Evolutionary conservation across 2,797 vertebrate genomes (phyloP), one percentile per base, ranked within the genome.

Genomic region (Phoeniculus purpureus): DNA sequence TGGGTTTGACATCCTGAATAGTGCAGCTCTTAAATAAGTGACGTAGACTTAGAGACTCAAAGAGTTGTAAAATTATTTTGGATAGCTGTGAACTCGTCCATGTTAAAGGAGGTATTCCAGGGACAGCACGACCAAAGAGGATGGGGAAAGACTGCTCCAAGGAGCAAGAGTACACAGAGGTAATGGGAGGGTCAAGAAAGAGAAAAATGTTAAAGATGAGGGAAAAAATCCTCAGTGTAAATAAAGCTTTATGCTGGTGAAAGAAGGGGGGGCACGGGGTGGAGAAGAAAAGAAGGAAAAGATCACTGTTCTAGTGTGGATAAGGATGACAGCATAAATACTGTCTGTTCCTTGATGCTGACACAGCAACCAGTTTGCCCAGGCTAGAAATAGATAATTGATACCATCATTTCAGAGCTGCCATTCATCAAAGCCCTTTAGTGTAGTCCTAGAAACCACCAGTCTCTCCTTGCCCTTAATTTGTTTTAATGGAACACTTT

Each of bases 401-500:
- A 87, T 90, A 55, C 73, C 70, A 68, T 77, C 70, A 73, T 75
- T 62, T 66, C 76, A 52, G 73, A 92, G 45, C 34, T 83, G 68
- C 84, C 0, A 0, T 73, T 85, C 77, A 83, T 85, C 55, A 81
- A 85, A 94, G 31, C 45, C 31, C 45, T 67, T 72, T 61, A 68
- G 70, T n/a, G 54, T 25, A 94, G 66, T 45, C 48, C 60, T 64
- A 73, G 85, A 89, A 93, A 91, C 64, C 80, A 65, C 60, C 25
- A 66, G 17, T 48, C 45, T 92, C 50, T 89, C 64, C 50, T 83
- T 76, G 27, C 34, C 64, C 60, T 92, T 75, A 66, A 71, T 87
- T 90, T 95, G 64, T 87, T 91, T 89, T 55, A 93, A 83, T 74
- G 67, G 59, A 89, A 80, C 50, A 43, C 45, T 86, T 93, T 81